phyloP scores from a whole-genome alignment of 2,888 invertebrate species.

The Lithophane semibrunnea region DNA sequence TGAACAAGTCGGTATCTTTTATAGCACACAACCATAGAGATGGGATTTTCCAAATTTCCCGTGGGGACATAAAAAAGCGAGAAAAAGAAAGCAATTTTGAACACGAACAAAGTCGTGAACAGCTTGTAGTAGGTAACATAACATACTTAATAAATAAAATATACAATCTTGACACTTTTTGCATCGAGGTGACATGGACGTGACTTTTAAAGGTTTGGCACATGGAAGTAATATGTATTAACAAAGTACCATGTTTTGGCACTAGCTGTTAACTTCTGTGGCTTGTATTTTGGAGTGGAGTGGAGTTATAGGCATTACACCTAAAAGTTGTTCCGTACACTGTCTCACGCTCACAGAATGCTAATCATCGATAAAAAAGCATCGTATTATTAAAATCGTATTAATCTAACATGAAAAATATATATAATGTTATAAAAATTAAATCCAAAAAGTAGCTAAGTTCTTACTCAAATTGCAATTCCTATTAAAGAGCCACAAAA shows the following conservation, averaged over 20 bases:
- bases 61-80: conserved; percentile 36
- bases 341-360: not conserved
- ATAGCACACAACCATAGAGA: conserved; percentile 36
- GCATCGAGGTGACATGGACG: conserved; percentile 42
- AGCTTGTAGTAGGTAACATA: conserved; percentile 7
- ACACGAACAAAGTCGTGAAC: conserved; percentile 28
- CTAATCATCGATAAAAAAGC: not conserved
- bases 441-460: not conserved
- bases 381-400: not conserved
- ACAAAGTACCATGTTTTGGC: conserved; percentile 37
- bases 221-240: conserved; percentile 7
- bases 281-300: too few relatives aligned
- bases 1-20: conserved; percentile 35
- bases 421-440: not conserved
- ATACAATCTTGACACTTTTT: conserved; percentile 60
- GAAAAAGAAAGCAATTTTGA: conserved; percentile 44
- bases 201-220: conserved; percentile 53
- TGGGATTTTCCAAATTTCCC: conserved; percentile 53
- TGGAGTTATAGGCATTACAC: too few relatives aligned
- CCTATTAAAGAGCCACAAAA: not conserved
- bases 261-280: conserved; percentile 2
- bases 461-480: too few relatives aligned
- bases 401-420: too few relatives aligned
- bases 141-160: conserved; percentile 35
- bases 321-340: too few relatives aligned